Base-by-base conservation (phyloP, 2,113 vertebrate species). In the Phrynosoma blainvillii region DNA sequence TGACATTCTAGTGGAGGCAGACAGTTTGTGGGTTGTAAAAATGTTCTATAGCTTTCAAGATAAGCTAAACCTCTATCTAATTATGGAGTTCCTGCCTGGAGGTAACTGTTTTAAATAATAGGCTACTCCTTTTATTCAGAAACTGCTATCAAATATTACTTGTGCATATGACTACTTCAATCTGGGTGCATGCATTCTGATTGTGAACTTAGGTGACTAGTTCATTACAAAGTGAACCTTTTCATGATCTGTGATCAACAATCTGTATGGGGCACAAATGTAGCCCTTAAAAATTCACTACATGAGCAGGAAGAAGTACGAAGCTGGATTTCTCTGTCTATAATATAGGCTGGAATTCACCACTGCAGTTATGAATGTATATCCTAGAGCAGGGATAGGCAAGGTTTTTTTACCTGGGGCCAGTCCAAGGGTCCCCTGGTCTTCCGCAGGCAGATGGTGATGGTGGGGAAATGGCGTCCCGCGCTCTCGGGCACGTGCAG, bases 41-140 rank as follows among this genome's bases (percentile, higher is more conserved):
- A 99, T 99, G 99, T 99, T 99, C 96, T 99, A 99, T 62, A 99
- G 99, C 86, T 99, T 99, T 95, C 99, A 99, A 96, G 99, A 99
- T 94, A 99, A 99, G 94, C 96, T 99, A 95, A 99, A 99, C 96
- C 99, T 99, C 90, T 99, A 99, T 96, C 98, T 99, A 92, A 99
- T 99, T 96, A 99, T 99, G 99, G 99, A 99, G 96, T 99, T 99
- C 94, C 96, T 99, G 88, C 99, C 99, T 79, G 99, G 99, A 98
- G 99, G 99, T 99, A 96, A 95, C 92, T 88, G 85, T 88, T 82
- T 86, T 87, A 88, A 10, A 14, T 89, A 76, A 91, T 81, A 92
- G 78, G 79, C 89, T 89, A 66, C 85, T 95, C 85, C 87, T 94
- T 86, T 86, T 89, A 20, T 84, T 87, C 42, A 92, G 65, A 86